Evolutionary conservation across 2,113 vertebrate genomes (phyloP).

Genomic region (Pachypanchax playfairii): DNA sequence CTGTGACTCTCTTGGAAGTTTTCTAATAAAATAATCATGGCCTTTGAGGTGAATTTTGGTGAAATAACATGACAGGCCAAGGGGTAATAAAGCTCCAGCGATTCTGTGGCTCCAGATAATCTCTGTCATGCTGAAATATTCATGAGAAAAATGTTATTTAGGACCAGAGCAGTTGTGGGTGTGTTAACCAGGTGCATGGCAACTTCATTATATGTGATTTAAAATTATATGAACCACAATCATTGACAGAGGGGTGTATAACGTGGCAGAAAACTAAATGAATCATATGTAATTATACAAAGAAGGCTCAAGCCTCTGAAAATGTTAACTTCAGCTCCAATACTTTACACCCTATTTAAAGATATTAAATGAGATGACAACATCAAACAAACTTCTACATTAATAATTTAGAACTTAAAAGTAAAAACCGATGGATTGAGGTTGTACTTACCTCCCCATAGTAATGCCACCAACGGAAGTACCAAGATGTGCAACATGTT

Average conservation of each 20-base stretch:
- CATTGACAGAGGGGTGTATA: background rate
- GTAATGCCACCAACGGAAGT: conserved; percentile 67
- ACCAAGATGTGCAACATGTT: conserved; percentile 79
- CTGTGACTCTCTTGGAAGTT: conserved; percentile 36
- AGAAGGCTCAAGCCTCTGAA: too few relatives aligned
- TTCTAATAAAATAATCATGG: conserved; percentile 28
- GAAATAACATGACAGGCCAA: conserved; percentile 37
- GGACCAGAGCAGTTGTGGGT: conserved; percentile 28
- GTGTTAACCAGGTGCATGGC: conserved; percentile 37
- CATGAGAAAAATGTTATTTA: conserved; percentile 52
- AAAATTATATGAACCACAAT: conserved; percentile 8
- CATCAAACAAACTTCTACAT: too few relatives aligned
- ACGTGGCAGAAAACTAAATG: background rate
- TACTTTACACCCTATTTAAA: too few relatives aligned
- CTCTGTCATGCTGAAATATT: conserved; percentile 50
- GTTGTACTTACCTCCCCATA: conserved; percentile 76
- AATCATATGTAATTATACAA: too few relatives aligned
- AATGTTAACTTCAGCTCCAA: too few relatives aligned
- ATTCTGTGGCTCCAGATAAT: conserved; percentile 30
- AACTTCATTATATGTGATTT: conserved; percentile 12
- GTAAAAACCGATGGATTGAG: conserved; percentile 2
- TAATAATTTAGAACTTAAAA: background rate
- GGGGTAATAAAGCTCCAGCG: conserved; percentile 27
- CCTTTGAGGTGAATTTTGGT: conserved; percentile 28
- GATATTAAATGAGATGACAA: too few relatives aligned